Base-by-base conservation (phyloP, 2,888 invertebrate genomes). In the Cabera pusaria region DNA sequence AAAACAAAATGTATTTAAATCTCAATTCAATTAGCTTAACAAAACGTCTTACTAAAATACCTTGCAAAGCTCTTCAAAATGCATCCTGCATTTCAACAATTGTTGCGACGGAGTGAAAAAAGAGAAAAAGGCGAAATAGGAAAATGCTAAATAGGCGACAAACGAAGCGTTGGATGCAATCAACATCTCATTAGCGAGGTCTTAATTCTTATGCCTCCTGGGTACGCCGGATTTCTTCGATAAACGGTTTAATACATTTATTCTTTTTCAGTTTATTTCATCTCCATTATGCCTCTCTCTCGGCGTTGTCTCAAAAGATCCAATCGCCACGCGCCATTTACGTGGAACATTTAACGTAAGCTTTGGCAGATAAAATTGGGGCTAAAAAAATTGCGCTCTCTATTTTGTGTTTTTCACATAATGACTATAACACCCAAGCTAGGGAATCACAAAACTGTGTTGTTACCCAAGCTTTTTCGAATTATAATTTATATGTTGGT, bases 111-210 rank as follows among this genome's bases (percentile, higher is more conserved):
- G 35, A 48, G 44, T 52, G 60, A n/a, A 8, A 3, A 9, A 26
- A 19, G 67, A 64, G 64, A 40, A 67, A 67, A 52, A 56, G 52
- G 44, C 44, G 46, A 59, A 65, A 70, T 66, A 59, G 57, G 60
- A 62, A 65, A 70, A 75, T 72, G 70, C 64, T 66, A 73, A 77
- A 69, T 64, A 72, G 68, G 55, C 71, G 77, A 74, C 74, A 77
- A 82, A 70, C 74, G 75, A 63, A 64, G 64, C 72, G 64, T 61
- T 68, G 73, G 74, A 74, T 75, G 81, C 84, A 84, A 85, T 86
- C 84, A 85, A 82, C 86, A 85, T 86, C 83, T 84, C 84, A 85
- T 86, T 85, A 85, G 83, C 59, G 71, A 61, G 64, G 73, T 73
- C 76, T 83, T 85, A 84, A 82, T 83, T 81, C 74, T 60, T 61